Conservation (phyloP, 1,140 invertebrate genomes). For the Subanguina moxae region DNA sequence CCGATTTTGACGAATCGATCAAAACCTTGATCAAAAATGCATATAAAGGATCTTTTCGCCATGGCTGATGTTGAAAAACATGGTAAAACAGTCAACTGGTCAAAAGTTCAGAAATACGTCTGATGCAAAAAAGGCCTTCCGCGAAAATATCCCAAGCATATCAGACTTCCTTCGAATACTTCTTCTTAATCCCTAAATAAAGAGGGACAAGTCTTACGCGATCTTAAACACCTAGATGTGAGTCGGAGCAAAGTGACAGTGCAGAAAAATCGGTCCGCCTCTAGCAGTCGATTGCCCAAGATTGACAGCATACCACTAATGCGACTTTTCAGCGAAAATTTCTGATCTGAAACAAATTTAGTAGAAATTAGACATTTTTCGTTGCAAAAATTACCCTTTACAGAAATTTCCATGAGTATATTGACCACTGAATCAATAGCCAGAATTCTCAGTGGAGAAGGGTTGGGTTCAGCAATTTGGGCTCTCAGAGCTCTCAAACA, state of each 20-base stretch:
- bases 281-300: conserved; percentile 27
- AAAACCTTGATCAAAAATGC: no score
- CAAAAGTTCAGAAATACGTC: no score
- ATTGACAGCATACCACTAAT: conserved; percentile 37
- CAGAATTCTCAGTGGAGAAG: conserved; percentile 32
- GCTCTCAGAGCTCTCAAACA: conserved; percentile 19
- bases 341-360: conserved; percentile 29
- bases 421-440: conserved; percentile 22
- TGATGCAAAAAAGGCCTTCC: no score
- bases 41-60: no score
- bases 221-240: conserved; percentile 27
- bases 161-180: no score
- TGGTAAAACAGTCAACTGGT: no score
- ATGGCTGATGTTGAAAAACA: no score
- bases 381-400: conserved; percentile 17
- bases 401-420: neutral
- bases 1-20: no score
- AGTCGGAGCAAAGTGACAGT: conserved; percentile 25
- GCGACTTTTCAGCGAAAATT: conserved; percentile 43
- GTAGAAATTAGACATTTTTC: neutral
- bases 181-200: no score
- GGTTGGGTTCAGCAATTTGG: conserved; percentile 19
- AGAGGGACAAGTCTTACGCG: conserved; percentile 33
- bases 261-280: conserved; percentile 25
- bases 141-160: no score